Base-by-base conservation (phyloP, 1,140 invertebrate species). In the Hetaerina americana region DNA sequence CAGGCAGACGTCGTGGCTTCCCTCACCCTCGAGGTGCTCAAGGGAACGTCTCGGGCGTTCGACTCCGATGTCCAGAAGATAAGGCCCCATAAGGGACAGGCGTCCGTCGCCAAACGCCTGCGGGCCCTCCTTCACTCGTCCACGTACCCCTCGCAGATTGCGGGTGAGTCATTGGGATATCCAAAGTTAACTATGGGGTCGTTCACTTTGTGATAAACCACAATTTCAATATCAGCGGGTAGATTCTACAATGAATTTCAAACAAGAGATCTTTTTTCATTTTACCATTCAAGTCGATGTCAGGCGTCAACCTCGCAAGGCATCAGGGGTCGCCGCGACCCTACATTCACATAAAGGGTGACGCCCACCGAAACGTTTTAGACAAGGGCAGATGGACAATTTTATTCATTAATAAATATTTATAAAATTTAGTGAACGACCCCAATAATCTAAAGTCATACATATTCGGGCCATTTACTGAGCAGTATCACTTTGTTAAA, bases 1-100 rank as follows among this genome's bases (percentile, higher is more conserved):
- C 89, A 91, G 78, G 88, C 89, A 1, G 89, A 91, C 77, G 84
- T 92, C 10, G 86, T 91, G n/a, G 87, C 89, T 8, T 88, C 89
- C 1, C 79, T 91, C 27, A 87, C 86, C 5, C 78, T 91, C 18
- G 90, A 91, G 78, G 90, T 90, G 5, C 78, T 91, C 5, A 91
- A 91, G 78, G 90, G 90, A 70, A 88, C 89, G 2, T 88, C 85
- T 5, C 80, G 85, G 73, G 89, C 89, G 27, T 92, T 90, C 79
- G 88, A 91, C 78, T 84, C 83, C 70, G 89, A 87, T 77, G 87
- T 91, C 27, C 89, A 91, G 72, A 80, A 81, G 49, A 84, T 89
- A 40, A 80, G 90, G 22, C 88, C 88, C 25, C 90, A 91, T 76
- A 84, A 84, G 75, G 90, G 90, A 3, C 90, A 91, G 79, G 83